phyloP scores from a whole-genome alignment of 2,113 vertebrate genomes.

The Vulpes ferrilata region DNA sequence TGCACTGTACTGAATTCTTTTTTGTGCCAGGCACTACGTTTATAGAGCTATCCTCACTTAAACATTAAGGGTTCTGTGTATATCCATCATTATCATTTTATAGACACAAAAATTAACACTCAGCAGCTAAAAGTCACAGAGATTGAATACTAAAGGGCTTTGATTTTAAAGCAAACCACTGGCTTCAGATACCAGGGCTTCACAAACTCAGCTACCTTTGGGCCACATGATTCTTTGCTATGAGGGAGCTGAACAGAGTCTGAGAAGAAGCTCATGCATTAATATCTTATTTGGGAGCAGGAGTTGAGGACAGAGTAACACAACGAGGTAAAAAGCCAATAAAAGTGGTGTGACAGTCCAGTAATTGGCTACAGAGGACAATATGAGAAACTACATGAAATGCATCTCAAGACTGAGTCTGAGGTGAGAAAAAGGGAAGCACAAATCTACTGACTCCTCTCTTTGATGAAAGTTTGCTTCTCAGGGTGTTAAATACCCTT shows the following conservation, averaged over 20 bases:
- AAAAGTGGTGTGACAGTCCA: background rate
- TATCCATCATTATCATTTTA: slow-evolving; percentile 32
- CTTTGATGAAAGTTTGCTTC: background rate
- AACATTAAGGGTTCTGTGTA: background rate
- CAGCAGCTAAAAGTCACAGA: background rate
- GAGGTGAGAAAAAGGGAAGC: background rate
- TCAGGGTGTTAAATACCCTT: background rate
- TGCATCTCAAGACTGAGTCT: background rate
- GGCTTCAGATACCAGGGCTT: background rate
- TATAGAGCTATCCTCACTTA: slow-evolving; percentile 3
- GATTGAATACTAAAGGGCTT: background rate
- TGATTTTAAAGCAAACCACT: background rate
- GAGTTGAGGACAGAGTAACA: background rate
- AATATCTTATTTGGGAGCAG: background rate
- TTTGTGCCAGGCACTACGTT: background rate
- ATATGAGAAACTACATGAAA: slow-evolving; percentile 17
- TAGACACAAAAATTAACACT: slow-evolving; percentile 30
- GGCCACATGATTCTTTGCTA: background rate
- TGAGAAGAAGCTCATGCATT: background rate
- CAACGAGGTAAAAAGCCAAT: background rate
- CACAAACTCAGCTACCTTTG: background rate
- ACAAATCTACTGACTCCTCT: background rate
- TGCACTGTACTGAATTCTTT: background rate
- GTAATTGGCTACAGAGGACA: background rate
- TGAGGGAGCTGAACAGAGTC: background rate